A percentile compares a stretch with the other conserved stretches of the same genome.
Conservation (phyloP, 2,888 invertebrate genomes). For the Mechanitis messenoides region DNA sequence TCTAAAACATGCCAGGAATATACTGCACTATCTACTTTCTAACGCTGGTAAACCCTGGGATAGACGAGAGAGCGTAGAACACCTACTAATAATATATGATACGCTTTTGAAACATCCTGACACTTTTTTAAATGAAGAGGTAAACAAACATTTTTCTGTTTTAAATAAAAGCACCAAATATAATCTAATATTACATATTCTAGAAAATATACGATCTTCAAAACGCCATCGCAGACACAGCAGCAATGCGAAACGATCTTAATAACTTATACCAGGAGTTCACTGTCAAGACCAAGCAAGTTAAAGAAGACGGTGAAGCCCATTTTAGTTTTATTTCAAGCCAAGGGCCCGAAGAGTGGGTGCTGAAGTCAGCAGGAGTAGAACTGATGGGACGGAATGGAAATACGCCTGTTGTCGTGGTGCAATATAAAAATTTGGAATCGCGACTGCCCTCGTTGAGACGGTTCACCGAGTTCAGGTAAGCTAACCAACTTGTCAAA, state of each 20-base stretch:
- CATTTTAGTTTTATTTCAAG: conserved; percentile 52
- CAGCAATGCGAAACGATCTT: conserved; percentile 51
- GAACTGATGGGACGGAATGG: conserved; percentile 52
- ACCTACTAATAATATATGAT: conserved; percentile 77
- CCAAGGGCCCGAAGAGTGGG: conserved; percentile 52
- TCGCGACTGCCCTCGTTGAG: conserved; percentile 78
- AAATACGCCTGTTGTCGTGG: conserved; percentile 64
- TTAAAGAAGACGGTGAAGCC: conserved; percentile 51
- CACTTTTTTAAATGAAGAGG: conserved; percentile 84
- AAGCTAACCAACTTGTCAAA: conserved; percentile 42
- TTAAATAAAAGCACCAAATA: background rate
- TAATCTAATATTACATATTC: conserved; percentile 18
- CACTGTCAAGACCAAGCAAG: conserved; percentile 49
- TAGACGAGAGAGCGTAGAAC: conserved; percentile 77
- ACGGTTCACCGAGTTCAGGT: conserved; percentile 78
- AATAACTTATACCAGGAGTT: conserved; percentile 53
- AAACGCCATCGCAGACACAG: conserved; percentile 55
- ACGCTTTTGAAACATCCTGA: conserved; percentile 67
- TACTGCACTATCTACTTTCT: conserved; percentile 72
- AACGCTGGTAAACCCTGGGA: conserved; percentile 54
- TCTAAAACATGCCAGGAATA: conserved; percentile 74
- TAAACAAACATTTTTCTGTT: conserved; percentile 45
- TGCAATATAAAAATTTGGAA: conserved; percentile 80
- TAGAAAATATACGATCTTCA: conserved; percentile 70
- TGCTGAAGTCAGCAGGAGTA: conserved; percentile 54